These are phyloP conservation scores for Procavia capensis DNA, from an alignment of 2,113 vertebrate genomes.

Conservation along the genomic window DNA sequence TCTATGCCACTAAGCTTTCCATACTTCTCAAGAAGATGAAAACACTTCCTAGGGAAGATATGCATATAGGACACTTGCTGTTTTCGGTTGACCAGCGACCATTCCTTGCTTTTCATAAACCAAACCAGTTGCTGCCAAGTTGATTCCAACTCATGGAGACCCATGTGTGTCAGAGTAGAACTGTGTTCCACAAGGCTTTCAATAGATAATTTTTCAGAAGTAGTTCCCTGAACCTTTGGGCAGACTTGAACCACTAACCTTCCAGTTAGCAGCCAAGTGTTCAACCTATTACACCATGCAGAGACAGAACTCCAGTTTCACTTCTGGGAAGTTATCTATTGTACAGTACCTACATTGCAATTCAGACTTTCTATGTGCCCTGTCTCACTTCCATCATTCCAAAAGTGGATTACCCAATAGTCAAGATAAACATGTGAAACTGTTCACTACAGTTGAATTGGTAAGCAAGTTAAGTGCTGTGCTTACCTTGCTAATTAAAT, in stretches of 20 bases:
- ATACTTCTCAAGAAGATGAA: not conserved
- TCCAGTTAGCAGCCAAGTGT: not conserved
- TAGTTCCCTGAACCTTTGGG: not conserved
- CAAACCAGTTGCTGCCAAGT: not conserved
- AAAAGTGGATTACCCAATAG: too few species aligned
- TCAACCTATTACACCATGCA: not conserved
- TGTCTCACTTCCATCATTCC: not conserved
- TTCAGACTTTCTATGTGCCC: not conserved
- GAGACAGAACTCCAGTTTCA: not conserved
- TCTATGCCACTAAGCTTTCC: too few species aligned
- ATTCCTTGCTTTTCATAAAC: not conserved
- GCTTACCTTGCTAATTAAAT: too few species aligned
- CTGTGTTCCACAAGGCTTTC: not conserved
- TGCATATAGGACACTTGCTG: not conserved
- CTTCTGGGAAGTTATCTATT: not conserved
- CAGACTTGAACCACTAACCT: not conserved
- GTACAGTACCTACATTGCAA: not conserved
- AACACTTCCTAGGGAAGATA: not conserved
- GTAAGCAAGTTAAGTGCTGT: too few species aligned
- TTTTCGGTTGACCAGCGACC: not conserved
- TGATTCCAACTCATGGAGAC: not conserved
- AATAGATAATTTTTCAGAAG: not conserved
- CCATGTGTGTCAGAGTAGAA: not conserved
- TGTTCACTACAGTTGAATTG: too few species aligned
- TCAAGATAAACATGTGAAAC: too few species aligned